Conservation (phyloP, 1,140 invertebrate species). For the Drosophila truncata region DNA sequence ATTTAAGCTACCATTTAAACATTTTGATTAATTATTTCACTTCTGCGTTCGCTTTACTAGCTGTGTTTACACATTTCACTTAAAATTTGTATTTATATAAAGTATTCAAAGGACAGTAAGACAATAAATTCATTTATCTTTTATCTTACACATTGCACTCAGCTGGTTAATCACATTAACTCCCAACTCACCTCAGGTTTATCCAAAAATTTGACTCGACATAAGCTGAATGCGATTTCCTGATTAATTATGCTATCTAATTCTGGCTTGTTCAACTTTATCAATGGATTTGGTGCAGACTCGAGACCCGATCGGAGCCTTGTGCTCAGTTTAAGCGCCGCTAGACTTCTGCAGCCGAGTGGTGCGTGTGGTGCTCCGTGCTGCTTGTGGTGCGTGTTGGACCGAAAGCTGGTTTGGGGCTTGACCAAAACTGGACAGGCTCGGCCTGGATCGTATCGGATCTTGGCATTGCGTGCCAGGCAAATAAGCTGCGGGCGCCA, state of each 20-base stretch:
- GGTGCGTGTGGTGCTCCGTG: slow-evolving; percentile 17
- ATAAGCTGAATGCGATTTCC: slow-evolving; percentile 31
- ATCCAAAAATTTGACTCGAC: slow-evolving; percentile 15
- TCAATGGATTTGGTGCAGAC: slow-evolving; percentile 6
- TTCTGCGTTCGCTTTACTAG: background rate
- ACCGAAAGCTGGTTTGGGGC: slow-evolving; percentile 65
- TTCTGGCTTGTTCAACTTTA: slow-evolving; percentile 37
- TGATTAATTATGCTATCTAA: slow-evolving; percentile 30
- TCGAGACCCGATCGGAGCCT: slow-evolving; percentile 46
- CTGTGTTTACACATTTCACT: background rate
- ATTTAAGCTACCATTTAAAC: background rate
- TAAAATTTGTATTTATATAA: background rate
- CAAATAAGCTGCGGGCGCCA: slow-evolving; percentile 71
- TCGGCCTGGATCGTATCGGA: slow-evolving; percentile 49
- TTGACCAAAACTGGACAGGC: slow-evolving; percentile 62
- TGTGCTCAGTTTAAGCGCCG: slow-evolving; percentile 75
- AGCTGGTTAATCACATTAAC: background rate
- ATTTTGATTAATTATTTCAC: slow-evolving; percentile 2
- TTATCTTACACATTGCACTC: background rate
- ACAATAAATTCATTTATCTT: background rate
- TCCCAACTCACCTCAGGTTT: slow-evolving; percentile 28
- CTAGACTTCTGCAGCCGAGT: slow-evolving; percentile 65
- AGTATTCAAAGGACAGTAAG: background rate
- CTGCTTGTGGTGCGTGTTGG: slow-evolving; percentile 42
- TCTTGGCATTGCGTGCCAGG: slow-evolving; percentile 66